Base-by-base conservation (phyloP, 2,113 vertebrate genomes). In the Panthera tigris region DNA sequence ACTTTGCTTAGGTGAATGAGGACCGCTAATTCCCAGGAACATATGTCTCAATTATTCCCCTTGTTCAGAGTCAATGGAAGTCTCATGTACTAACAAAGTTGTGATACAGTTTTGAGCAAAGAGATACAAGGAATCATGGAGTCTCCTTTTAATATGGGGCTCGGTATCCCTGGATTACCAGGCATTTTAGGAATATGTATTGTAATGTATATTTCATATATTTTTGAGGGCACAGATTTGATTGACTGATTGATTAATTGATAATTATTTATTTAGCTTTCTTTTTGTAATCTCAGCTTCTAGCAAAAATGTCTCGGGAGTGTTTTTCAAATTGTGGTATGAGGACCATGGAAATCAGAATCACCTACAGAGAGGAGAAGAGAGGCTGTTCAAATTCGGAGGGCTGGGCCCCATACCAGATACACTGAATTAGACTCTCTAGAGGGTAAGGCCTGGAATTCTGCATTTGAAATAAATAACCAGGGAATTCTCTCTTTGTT, bases 291-390 rank as follows among this genome's bases (percentile, higher is more conserved):
- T 29, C 18, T 79, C 9, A 69, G 7, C 45, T 92, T 45, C 33
- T 93, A 97, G 29, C 31, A 82, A 95, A 96, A 33, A 8, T 76
- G 12, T 71, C 48, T 80, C 50, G 5, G 14, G 21, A 27, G 14
- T 90, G 33, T 31, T 74, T 95, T 95, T 96, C 65, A 84, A 80
- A 74, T 69, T 91, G 11, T 85, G 36, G 9, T 73, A 45, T 95
- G 36, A 87, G 5, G 13, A 66, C 39, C 11, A 66, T 33, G 69
- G 65, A 83, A 11, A 41, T 57, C 39, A 94, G 21, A 96, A 50
- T 91, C 66, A 84, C 21, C 29, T 94, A 13, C 23, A 71, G 11
- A 88, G 19, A 88, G 48, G 33, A 29, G 10, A 87, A 74, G 6
- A 81, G 57, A 36, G 13, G 36, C 27, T 94, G 3, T 27, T 82